Evolutionary conservation across 2,113 vertebrate species (phyloP).

Genomic region (Barbus barbus): DNA sequence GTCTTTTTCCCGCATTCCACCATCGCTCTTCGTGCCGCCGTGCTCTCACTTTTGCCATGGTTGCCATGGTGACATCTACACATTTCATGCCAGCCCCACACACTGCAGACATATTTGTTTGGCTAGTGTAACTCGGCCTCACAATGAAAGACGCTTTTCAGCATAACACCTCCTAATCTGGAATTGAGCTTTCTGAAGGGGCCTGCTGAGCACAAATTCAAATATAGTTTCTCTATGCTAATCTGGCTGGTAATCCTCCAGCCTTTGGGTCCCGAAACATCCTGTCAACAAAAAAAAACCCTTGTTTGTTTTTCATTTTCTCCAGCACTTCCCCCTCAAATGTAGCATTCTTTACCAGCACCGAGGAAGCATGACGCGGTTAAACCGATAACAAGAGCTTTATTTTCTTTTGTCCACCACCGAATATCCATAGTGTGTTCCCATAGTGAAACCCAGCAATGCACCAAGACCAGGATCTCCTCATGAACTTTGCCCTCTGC

Average conservation of each 20-base stretch:
- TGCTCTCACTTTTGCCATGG: constrained; percentile 80
- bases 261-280: constrained; percentile 77
- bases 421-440: background rate
- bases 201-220: constrained; percentile 87
- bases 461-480: constrained; percentile 16
- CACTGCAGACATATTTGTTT: constrained; percentile 97
- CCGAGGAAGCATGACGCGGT: constrained; percentile 27
- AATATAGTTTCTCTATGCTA: constrained; percentile 88
- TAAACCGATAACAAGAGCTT: constrained; percentile 9
- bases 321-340: constrained; percentile 47
- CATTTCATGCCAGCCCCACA: constrained; percentile 84
- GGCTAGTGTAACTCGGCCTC: constrained; percentile 84
- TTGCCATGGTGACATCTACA: constrained; percentile 87
- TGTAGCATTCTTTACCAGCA: constrained; percentile 38
- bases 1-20: constrained; percentile 77
- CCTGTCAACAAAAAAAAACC: constrained; percentile 75
- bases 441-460: constrained; percentile 30
- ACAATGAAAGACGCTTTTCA: constrained; percentile 82
- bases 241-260: constrained; percentile 85
- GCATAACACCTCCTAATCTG: constrained; percentile 88
- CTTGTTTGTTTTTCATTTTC: constrained; percentile 82
- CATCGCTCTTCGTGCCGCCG: constrained; percentile 69
- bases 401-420: background rate
- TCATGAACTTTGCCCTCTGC: constrained; percentile 41
- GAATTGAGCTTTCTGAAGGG: constrained; percentile 78